Percentiles rank a stretch among this genome's conserved stretches.
These are phyloP conservation scores for Drosophila takahashii DNA, from an alignment of 1,140 invertebrate species.

Conservation along the genomic window DNA sequence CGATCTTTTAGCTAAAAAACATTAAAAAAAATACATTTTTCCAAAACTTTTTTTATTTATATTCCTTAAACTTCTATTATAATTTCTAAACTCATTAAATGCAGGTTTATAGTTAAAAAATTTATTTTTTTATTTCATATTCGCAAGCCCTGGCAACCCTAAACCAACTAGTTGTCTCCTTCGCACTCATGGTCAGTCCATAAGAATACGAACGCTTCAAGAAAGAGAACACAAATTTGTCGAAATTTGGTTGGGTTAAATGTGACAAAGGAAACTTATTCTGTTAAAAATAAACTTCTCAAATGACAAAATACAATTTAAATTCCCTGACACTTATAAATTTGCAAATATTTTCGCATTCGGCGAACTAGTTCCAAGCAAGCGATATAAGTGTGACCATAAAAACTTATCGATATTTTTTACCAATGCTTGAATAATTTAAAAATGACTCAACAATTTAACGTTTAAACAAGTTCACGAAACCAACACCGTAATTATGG, in stretches of 20 bases:
- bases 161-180: conserved; percentile 24
- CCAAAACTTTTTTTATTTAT: not conserved
- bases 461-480: not conserved
- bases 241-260: not conserved
- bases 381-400: conserved; percentile 1
- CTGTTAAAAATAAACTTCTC: not conserved
- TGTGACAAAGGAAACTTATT: not conserved
- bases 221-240: not conserved
- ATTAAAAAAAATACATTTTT: too few relatives aligned
- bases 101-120: not conserved
- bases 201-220: conserved; percentile 17
- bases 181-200: conserved; percentile 17
- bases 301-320: not conserved
- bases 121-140: not conserved
- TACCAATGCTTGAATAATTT: not conserved
- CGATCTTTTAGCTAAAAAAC: not conserved
- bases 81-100: not conserved
- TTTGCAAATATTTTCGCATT: not conserved
- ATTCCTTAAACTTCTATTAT: not conserved
- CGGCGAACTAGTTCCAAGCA: not conserved
- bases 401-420: not conserved
- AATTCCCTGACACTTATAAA: not conserved
- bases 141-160: conserved; percentile 43
- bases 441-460: not conserved
- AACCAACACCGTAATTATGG: not conserved